These are phyloP conservation scores for Yponomeuta cagnagella DNA, from an alignment of 2,888 invertebrate genomes.

Conservation along the genomic window DNA sequence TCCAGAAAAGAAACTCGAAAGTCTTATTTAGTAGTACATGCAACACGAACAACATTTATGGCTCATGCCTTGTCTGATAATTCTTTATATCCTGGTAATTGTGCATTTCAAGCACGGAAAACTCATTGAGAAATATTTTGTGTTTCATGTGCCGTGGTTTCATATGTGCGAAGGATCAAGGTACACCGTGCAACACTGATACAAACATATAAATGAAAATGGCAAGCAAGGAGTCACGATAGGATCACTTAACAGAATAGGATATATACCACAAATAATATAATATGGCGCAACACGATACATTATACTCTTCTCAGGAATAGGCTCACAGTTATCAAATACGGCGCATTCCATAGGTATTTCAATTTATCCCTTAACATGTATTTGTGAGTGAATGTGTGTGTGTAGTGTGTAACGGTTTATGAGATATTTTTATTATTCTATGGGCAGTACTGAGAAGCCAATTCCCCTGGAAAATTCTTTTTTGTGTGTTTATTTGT, in stretches of 20 bases:
- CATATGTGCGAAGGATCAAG: slow-evolving; percentile 61
- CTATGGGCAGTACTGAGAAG: slow-evolving; percentile 5
- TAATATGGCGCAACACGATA: slow-evolving; percentile 52
- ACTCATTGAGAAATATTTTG: slow-evolving; percentile 50
- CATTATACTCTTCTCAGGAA: slow-evolving; percentile 30
- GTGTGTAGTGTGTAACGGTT: slow-evolving; percentile 29
- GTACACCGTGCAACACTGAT: slow-evolving; percentile 70
- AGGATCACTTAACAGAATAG: slow-evolving; percentile 47
- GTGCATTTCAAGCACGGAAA: slow-evolving; percentile 71
- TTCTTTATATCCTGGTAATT: slow-evolving; percentile 46
- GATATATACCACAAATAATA: slow-evolving; percentile 42
- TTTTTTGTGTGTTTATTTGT: neutral
- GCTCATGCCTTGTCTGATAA: slow-evolving; percentile 64
- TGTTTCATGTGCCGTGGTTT: slow-evolving; percentile 53
- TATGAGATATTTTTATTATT: neutral
- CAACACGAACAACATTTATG: slow-evolving; percentile 72
- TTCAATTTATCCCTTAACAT: slow-evolving; percentile 33
- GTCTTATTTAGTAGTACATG: slow-evolving; percentile 48
- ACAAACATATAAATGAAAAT: slow-evolving; percentile 44
- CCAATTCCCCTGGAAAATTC: slow-evolving; percentile 5
- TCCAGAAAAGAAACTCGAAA: slow-evolving; percentile 51
- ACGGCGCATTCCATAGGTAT: slow-evolving; percentile 59
- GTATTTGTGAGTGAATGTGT: slow-evolving; percentile 31
- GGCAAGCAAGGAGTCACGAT: slow-evolving; percentile 66
- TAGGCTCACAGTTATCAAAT: slow-evolving; percentile 51